Percentiles rank a stretch among this genome's conserved stretches.
Evolutionary conservation across 1,140 invertebrate genomes (phyloP).

Genomic region (Drosophila miranda): DNA sequence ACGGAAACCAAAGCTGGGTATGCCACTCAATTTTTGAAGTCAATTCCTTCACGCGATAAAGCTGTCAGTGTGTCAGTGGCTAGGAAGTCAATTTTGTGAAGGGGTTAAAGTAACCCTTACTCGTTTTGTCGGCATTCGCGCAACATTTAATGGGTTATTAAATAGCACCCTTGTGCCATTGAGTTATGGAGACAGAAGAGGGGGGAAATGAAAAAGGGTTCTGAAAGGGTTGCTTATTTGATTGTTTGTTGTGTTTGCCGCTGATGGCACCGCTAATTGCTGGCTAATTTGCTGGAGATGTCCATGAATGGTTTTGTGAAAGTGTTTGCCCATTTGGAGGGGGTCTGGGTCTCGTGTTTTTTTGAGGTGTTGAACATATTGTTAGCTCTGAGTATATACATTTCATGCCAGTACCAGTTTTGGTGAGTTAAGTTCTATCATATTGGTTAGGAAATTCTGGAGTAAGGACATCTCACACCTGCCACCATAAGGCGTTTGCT

Average conservation of each 20-base stretch:
- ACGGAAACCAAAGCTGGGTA: too few relatives aligned
- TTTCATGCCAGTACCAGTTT: neutral
- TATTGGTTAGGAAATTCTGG: neutral
- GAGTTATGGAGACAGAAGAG: slow-evolving; percentile 24
- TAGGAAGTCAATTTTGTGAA: slow-evolving; percentile 28
- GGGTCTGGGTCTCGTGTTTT: slow-evolving; percentile 5
- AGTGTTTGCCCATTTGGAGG: slow-evolving; percentile 12
- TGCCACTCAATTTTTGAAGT: too few relatives aligned
- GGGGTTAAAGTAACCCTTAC: slow-evolving; percentile 30
- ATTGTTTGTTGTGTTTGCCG: slow-evolving; percentile 53
- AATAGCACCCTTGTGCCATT: slow-evolving; percentile 33
- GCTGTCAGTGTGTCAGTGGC: slow-evolving; percentile 34
- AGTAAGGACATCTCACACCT: slow-evolving; percentile 1
- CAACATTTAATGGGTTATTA: slow-evolving; percentile 71
- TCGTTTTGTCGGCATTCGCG: slow-evolving; percentile 19
- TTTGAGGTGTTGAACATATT: slow-evolving; percentile 9
- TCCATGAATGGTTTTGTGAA: slow-evolving; percentile 43
- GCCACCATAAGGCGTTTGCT: slow-evolving; percentile 4
- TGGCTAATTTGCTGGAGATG: slow-evolving; percentile 66
- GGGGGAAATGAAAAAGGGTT: slow-evolving; percentile 22
- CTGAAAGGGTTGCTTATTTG: slow-evolving; percentile 36
- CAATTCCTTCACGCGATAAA: slow-evolving; percentile 32
- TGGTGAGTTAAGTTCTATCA: neutral
- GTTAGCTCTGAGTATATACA: neutral
- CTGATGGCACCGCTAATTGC: slow-evolving; percentile 76